Conservation (phyloP, 2,797 vertebrate genomes). For the Acanthurus lineatus region DNA sequence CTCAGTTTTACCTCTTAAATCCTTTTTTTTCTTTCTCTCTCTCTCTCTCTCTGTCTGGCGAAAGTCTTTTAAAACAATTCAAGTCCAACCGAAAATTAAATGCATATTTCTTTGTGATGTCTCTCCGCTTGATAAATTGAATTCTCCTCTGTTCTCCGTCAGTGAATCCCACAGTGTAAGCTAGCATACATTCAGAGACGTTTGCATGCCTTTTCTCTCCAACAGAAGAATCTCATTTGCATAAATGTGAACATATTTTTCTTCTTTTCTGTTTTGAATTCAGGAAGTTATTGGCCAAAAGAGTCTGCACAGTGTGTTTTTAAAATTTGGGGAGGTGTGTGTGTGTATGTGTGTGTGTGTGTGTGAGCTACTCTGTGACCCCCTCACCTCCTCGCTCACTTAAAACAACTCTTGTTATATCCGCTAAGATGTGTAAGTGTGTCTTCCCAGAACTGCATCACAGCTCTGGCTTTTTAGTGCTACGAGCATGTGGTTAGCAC, state of each 20-base stretch:
- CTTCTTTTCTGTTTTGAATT: not conserved
- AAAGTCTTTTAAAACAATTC: not conserved
- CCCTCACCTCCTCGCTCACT: not conserved
- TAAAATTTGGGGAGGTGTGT: not conserved
- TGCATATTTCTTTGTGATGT: not conserved
- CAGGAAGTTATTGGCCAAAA: not conserved
- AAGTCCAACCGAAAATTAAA: not conserved
- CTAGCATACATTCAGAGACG: no score
- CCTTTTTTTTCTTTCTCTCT: not conserved
- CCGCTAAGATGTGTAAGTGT: not conserved
- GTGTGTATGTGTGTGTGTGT: not conserved
- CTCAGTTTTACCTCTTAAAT: constrained; percentile 2
- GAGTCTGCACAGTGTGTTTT: not conserved
- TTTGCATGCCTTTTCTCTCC: not conserved
- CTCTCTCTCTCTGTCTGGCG: not conserved
- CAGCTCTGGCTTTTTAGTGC: not conserved
- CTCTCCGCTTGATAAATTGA: not conserved
- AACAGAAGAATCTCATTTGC: not conserved
- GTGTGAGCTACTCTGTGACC: not conserved
- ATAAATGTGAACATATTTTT: not conserved
- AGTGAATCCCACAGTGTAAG: no score
- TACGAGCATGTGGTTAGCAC: not conserved
- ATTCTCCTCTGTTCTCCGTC: not conserved
- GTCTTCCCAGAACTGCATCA: not conserved
- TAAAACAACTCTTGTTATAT: not conserved